These are phyloP conservation scores for Calliopum simillimum DNA, from an alignment of 2,888 invertebrate genomes.

Conservation along the genomic window DNA sequence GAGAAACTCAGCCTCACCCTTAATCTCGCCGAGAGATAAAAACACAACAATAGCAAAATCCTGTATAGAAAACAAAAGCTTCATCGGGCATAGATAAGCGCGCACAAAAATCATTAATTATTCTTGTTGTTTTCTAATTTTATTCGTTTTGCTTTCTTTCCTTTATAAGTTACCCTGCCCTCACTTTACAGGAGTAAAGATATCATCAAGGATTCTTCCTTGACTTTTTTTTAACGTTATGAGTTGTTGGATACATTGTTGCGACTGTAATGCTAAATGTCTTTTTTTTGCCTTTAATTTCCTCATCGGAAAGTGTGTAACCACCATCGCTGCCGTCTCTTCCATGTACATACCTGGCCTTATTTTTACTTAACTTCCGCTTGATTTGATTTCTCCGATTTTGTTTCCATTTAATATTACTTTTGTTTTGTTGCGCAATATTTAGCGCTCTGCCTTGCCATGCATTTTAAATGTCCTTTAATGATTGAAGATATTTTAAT, in stretches of 20 bases:
- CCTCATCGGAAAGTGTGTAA: constrained; percentile 13
- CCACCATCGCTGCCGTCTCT: background rate
- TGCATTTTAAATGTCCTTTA: constrained; percentile 57
- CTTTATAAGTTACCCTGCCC: too few relatives aligned
- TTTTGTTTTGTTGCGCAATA: constrained; percentile 39
- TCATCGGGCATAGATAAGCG: constrained; percentile 54
- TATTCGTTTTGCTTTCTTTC: background rate
- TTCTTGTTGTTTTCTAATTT: constrained; percentile 58
- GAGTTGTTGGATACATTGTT: background rate
- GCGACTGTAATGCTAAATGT: constrained; percentile 8
- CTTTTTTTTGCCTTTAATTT: background rate
- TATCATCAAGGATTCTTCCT: background rate
- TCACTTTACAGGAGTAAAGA: too few relatives aligned
- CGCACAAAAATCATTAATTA: constrained; percentile 65
- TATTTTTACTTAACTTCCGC: constrained; percentile 22
- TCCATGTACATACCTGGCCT: background rate
- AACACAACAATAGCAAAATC: constrained; percentile 58
- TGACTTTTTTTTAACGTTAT: background rate
- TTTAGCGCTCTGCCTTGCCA: constrained; percentile 53
- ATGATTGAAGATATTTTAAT: constrained; percentile 62
- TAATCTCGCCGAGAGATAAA: constrained; percentile 46
- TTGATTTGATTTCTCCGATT: constrained; percentile 28
- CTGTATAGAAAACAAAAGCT: constrained; percentile 34
- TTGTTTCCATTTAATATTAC: constrained; percentile 14
- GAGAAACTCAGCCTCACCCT: background rate